Conservation (phyloP, 2,113 vertebrate species). For the Crotalus horridus region DNA sequence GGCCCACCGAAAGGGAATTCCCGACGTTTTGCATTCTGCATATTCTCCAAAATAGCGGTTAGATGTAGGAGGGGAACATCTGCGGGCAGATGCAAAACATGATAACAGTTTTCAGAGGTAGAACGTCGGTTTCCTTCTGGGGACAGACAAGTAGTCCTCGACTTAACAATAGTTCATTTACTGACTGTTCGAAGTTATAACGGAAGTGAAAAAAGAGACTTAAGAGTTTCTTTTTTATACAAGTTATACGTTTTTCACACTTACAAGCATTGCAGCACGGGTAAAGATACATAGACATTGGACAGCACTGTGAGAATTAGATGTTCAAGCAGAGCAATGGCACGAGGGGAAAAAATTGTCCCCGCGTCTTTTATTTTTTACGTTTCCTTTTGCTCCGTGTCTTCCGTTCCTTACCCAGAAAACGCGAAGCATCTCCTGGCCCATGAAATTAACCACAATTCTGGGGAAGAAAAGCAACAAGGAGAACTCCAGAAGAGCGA, state of each 20-base stretch:
- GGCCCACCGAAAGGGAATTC: not conserved
- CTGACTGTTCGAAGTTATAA: too few species aligned
- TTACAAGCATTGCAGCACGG: too few species aligned
- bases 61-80: not conserved
- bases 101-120: not conserved
- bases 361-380: not conserved
- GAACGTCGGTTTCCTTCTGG: not conserved
- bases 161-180: too few species aligned
- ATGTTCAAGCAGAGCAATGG: not conserved
- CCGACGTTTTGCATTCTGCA: not conserved
- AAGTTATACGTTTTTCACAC: too few species aligned
- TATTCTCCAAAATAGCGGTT: not conserved
- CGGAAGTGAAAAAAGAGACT: too few species aligned
- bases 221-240: too few species aligned
- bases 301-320: not conserved
- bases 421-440: constrained; percentile 14
- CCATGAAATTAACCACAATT: not conserved
- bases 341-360: not conserved
- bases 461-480: constrained; percentile 29
- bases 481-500: constrained; percentile 43
- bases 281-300: not conserved
- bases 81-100: not conserved
- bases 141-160: too few species aligned
- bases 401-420: not conserved
- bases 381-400: not conserved